Evolutionary conservation across 1,140 invertebrate species (phyloP).

Genomic region (Microplitis mediator): DNA sequence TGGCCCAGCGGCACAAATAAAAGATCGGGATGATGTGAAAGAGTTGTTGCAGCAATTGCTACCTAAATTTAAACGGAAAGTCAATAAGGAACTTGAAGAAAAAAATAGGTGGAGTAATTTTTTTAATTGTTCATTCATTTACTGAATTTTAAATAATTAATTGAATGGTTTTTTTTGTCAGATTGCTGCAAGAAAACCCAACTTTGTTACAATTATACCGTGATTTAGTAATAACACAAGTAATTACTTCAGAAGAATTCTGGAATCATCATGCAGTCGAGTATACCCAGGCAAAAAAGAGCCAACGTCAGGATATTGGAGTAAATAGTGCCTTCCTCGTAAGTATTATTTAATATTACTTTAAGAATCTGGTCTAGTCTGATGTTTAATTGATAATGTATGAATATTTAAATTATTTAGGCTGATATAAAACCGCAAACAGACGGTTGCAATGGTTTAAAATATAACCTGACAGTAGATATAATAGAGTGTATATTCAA

Average conservation of each 20-base stretch:
- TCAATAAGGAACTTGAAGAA: conserved; percentile 91
- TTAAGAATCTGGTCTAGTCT: background rate
- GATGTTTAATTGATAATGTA: background rate
- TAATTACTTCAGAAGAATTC: conserved; percentile 95
- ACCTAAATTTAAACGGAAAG: conserved; percentile 94
- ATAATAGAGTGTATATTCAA: conserved; percentile 98
- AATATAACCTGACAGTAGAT: conserved; percentile 96
- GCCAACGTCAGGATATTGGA: conserved; percentile 81
- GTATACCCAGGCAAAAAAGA: conserved; percentile 76
- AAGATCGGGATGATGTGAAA: conserved; percentile 93
- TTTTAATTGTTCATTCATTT: background rate
- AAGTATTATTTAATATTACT: conserved; percentile 24
- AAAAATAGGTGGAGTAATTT: conserved; percentile 69
- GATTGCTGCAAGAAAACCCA: conserved; percentile 83
- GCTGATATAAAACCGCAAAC: conserved; percentile 96
- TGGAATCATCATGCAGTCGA: conserved; percentile 87
- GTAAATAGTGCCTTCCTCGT: conserved; percentile 62
- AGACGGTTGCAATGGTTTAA: conserved; percentile 95
- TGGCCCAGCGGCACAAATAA: conserved; percentile 80
- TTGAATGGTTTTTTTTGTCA: conserved; percentile 46
- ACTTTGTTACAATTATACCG: conserved; percentile 84
- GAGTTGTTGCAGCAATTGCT: conserved; percentile 88
- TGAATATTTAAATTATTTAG: conserved; percentile 52
- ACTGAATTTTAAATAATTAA: background rate
- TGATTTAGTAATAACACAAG: conserved; percentile 92